phyloP scores from a whole-genome alignment of 2,888 invertebrate genomes.

The Mylabris sibirica region DNA sequence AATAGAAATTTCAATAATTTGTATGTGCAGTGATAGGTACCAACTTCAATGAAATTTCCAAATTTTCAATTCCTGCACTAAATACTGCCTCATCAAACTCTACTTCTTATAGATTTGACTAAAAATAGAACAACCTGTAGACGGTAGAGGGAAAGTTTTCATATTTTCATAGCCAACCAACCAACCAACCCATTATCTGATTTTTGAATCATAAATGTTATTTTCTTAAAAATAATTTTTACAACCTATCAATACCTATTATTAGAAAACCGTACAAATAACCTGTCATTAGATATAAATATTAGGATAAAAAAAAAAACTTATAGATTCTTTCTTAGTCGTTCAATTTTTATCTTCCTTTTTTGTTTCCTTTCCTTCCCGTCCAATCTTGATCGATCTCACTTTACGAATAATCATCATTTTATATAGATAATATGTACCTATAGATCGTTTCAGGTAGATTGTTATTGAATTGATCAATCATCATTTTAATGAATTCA shows the following conservation, averaged over 20 bases:
- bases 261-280: constrained; percentile 40
- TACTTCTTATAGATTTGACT: not conserved
- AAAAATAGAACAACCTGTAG: not conserved
- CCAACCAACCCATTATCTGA: not conserved
- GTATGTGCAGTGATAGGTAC: too few relatives aligned
- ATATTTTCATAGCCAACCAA: not conserved
- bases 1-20: too few relatives aligned
- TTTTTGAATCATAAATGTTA: constrained; percentile 9
- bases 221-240: constrained; percentile 36
- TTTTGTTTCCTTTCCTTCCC: too few relatives aligned
- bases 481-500: constrained; percentile 19
- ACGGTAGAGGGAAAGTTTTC: not conserved
- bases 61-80: too few relatives aligned
- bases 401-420: not conserved
- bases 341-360: not conserved
- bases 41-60: too few relatives aligned
- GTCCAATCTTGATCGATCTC: not conserved
- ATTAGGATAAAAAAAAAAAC: not conserved
- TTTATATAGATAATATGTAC: too few relatives aligned
- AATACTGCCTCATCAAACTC: not conserved
- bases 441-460: constrained; percentile 11
- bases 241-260: constrained; percentile 41
- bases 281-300: constrained; percentile 39
- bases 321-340: not conserved
- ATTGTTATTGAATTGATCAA: constrained; percentile 20